Evolutionary conservation across 2,888 invertebrate species (phyloP), one percentile per base, ranked within the genome.

Genomic region (Syritta pipiens): DNA sequence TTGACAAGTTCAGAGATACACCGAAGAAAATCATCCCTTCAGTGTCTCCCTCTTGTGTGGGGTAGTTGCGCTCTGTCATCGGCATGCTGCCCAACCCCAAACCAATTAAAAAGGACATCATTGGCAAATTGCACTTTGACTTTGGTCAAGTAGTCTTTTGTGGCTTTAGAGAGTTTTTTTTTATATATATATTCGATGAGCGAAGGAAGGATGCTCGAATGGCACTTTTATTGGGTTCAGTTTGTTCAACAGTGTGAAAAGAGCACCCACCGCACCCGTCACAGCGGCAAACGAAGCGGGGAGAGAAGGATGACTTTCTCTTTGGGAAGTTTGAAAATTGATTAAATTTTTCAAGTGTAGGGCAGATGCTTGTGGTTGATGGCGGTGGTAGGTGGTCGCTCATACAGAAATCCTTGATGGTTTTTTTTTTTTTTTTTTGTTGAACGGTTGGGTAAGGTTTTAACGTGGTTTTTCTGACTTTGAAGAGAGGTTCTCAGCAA

Each of bases 41-140:
- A 48, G 5, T 55, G 1, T 44, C 6, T 9, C 19, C 10, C 24
- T 28, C 35, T 28, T 40, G 7, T n/a, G 10, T 51, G 30, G 24
- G 49, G 30, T 42, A 14, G 20, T 28, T 35, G 28, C 14, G 17
- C 19, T 17, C 22, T 63, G 28, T 24, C 48, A 48, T 22, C 49
- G 20, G 12, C 51, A 53, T 14, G 7, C 3, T 5, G 37, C 46
- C 42, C 48, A 53, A 10, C 65, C 67, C 22, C 44, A 55, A 79
- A 62, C 55, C 57, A 79, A 79, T 79, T 79, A 79, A 79, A 79
- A 74, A 68, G 65, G 62, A 67, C 74, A 72, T 72, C 67, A 74
- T 67, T 74, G 74, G 67, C 57, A 79, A 74, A 74, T 74, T 68
- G 79, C 79, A 62, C 72, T 68, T 72, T 72, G 67, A 79, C 79